A percentile compares a stretch with the other conserved stretches of the same genome.
Conservation (phyloP, 2,113 vertebrate species). For the Scalopus aquaticus region DNA sequence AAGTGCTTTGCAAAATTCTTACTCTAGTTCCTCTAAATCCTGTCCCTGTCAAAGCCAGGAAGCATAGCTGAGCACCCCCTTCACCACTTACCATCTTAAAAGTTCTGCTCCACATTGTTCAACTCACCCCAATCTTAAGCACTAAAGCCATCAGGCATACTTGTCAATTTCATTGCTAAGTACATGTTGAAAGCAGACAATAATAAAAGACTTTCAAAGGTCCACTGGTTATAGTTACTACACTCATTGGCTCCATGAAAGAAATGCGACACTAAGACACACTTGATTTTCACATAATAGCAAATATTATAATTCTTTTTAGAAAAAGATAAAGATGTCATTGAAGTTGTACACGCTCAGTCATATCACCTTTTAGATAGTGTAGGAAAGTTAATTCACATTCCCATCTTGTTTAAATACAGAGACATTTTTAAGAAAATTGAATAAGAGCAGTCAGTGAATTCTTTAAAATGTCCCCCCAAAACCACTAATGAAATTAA, state of each 20-base stretch:
- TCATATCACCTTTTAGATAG: conserved; percentile 28
- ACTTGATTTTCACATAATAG: not conserved
- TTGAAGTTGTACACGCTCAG: not conserved
- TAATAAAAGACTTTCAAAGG: not conserved
- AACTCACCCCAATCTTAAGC: not conserved
- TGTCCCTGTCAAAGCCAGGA: not conserved
- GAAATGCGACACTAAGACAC: not conserved
- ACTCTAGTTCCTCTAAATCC: not conserved
- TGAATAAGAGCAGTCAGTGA: not conserved
- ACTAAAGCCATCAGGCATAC: not conserved
- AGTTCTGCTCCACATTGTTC: not conserved
- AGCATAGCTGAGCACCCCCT: not conserved
- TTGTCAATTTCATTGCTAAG: not conserved
- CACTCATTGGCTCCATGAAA: not conserved
- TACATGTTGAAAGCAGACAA: not conserved
- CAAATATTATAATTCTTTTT: not conserved
- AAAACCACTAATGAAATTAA: not conserved
- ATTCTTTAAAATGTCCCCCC: not conserved
- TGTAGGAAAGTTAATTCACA: not conserved
- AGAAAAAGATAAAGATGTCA: not conserved
- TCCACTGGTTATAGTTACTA: not conserved
- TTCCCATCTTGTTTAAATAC: not conserved
- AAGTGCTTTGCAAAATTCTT: not conserved
- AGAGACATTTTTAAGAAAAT: conserved; percentile 19
- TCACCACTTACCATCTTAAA: not conserved